phyloP scores from a whole-genome alignment of 2,113 vertebrate species.

The Rhea pennata region DNA sequence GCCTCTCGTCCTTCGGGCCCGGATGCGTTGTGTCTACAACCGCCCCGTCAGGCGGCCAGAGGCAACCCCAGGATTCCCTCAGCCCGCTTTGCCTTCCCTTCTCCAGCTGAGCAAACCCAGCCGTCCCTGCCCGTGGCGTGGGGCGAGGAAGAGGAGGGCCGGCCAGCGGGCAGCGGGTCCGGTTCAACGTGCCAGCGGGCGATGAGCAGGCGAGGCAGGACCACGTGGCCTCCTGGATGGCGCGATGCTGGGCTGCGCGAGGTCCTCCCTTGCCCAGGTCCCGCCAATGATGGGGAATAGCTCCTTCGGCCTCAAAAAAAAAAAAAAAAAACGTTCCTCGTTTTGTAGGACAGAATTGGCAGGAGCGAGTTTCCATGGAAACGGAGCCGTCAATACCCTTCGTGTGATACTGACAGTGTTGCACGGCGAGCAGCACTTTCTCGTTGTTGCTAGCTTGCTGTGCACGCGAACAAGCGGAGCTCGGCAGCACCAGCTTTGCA shows the following conservation, averaged over 20 bases:
- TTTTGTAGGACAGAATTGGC: slow-evolving; percentile 3
- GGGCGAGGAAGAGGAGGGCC: no score
- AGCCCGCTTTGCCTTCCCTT: no score
- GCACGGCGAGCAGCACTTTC: background rate
- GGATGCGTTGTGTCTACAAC: background rate
- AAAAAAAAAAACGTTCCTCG: no score
- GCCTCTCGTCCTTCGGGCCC: background rate
- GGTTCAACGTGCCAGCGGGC: no score
- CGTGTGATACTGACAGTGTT: background rate
- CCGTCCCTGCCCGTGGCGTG: no score
- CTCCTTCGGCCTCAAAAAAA: slow-evolving; percentile 13
- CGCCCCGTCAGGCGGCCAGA: background rate
- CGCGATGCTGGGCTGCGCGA: background rate
- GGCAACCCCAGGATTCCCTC: background rate
- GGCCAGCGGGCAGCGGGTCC: no score
- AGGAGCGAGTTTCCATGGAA: slow-evolving; percentile 51
- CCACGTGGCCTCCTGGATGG: background rate
- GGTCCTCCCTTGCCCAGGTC: background rate
- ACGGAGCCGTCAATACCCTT: slow-evolving; percentile 45
- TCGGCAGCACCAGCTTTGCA: background rate
- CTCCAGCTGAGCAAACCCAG: no score
- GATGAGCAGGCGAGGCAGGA: no score
- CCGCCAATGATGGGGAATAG: background rate
- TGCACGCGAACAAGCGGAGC: background rate
- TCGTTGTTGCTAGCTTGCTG: slow-evolving; percentile 38